These are phyloP conservation scores for Bradypodion pumilum DNA, from an alignment of 2,797 vertebrate genomes.

Conservation along the genomic window DNA sequence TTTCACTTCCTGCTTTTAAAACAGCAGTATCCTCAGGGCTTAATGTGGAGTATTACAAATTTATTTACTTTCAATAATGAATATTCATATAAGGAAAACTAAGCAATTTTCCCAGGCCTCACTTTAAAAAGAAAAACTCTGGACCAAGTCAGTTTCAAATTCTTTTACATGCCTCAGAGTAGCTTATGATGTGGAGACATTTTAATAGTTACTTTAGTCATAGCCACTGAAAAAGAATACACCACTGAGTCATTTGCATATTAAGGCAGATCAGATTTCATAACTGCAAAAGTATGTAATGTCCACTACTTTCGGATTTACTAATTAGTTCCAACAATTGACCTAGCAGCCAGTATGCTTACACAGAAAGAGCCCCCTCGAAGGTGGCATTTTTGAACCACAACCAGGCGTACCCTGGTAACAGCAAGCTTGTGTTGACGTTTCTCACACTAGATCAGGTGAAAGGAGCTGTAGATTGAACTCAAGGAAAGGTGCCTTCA, in stretches of 20 bases:
- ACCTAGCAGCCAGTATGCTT: too few species aligned
- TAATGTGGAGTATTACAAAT: not conserved
- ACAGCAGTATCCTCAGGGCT: not conserved
- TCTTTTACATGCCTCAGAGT: not conserved
- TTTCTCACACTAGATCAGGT: too few species aligned
- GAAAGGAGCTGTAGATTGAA: too few species aligned
- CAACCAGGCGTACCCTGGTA: too few species aligned
- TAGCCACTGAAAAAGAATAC: not conserved
- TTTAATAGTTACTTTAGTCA: not conserved
- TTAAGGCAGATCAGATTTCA: not conserved
- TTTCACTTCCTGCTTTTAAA: slow-evolving; percentile 13
- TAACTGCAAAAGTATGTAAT: not conserved
- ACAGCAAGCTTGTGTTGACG: too few species aligned
- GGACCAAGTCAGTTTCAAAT: not conserved
- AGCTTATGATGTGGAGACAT: not conserved
- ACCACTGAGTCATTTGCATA: not conserved
- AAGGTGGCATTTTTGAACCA: too few species aligned
- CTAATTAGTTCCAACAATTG: too few species aligned
- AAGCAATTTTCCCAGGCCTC: not conserved
- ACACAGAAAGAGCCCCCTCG: too few species aligned
- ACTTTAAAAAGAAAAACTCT: not conserved
- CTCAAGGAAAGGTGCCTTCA: too few species aligned
- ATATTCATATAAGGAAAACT: not conserved
- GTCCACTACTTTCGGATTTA: too few species aligned
- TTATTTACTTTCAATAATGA: not conserved